Evolutionary conservation across 1,140 invertebrate genomes (phyloP).

Genomic region (Atta texana): DNA sequence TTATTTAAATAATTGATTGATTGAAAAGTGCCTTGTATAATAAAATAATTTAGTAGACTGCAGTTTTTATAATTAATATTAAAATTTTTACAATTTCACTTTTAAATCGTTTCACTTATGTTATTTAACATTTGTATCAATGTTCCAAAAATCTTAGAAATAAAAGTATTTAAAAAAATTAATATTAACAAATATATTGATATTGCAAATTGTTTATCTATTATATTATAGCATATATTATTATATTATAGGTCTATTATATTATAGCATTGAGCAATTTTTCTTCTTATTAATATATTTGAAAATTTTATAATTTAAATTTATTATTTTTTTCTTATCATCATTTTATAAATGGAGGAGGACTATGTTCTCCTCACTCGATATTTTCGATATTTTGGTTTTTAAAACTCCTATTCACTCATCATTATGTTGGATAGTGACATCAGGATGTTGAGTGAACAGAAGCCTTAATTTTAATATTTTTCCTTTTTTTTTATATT

Average conservation of each 20-base stretch:
- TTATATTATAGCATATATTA: too few relatives aligned
- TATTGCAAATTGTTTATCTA: neutral
- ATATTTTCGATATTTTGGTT: too few relatives aligned
- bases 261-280: neutral
- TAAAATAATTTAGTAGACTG: neutral
- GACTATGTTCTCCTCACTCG: too few relatives aligned
- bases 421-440: too few relatives aligned
- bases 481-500: too few relatives aligned
- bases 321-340: too few relatives aligned
- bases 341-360: too few relatives aligned
- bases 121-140: neutral
- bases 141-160: neutral
- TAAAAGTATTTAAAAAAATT: neutral
- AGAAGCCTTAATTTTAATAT: too few relatives aligned
- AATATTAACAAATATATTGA: neutral
- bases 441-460: too few relatives aligned
- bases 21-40: neutral
- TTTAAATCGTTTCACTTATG: neutral
- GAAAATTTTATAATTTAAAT: neutral
- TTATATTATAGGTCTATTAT: too few relatives aligned
- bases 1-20: neutral
- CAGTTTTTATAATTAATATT: neutral
- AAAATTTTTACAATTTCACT: slow-evolving; percentile 5
- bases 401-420: too few relatives aligned
- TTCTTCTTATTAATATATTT: neutral